Evolutionary conservation across 2,797 vertebrate genomes (phyloP).

Genomic region (Euphonia xanthogaster): DNA sequence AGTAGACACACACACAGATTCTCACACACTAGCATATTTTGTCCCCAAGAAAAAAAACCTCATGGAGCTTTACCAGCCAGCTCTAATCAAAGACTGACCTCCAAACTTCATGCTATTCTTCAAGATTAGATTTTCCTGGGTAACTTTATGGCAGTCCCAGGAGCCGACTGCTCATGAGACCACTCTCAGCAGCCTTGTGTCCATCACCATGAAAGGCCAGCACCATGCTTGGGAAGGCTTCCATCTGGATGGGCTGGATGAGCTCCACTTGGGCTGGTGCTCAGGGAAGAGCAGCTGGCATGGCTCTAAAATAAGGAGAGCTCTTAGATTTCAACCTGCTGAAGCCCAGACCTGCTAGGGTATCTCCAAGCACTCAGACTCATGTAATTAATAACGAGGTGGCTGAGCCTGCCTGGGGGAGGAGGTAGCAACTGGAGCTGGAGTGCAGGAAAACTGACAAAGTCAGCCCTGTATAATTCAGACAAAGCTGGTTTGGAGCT

Average conservation of each 20-base stretch:
- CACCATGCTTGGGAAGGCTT: not conserved
- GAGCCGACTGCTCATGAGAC: not conserved
- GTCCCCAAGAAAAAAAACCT: not conserved
- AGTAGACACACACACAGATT: not conserved
- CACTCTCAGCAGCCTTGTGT: not conserved
- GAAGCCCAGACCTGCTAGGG: not conserved
- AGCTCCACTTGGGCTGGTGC: not conserved
- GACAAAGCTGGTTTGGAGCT: not conserved
- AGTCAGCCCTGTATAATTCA: not conserved
- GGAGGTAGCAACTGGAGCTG: not conserved
- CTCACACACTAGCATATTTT: not conserved
- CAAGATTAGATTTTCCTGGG: not conserved
- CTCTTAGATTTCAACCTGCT: constrained; percentile 9
- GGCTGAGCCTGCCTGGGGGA: not conserved
- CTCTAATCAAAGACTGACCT: not conserved
- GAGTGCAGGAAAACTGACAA: not conserved
- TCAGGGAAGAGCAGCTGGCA: not conserved
- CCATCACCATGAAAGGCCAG: not conserved
- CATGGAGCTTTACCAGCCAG: not conserved
- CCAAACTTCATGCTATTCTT: not conserved
- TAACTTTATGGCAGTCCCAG: not conserved
- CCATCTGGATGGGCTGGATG: not conserved
- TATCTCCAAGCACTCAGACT: not conserved
- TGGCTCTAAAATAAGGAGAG: not conserved
- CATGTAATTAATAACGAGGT: not conserved